These are phyloP conservation scores for Drosophila neotestacea DNA, from an alignment of 2,888 invertebrate species.

Conservation along the genomic window DNA sequence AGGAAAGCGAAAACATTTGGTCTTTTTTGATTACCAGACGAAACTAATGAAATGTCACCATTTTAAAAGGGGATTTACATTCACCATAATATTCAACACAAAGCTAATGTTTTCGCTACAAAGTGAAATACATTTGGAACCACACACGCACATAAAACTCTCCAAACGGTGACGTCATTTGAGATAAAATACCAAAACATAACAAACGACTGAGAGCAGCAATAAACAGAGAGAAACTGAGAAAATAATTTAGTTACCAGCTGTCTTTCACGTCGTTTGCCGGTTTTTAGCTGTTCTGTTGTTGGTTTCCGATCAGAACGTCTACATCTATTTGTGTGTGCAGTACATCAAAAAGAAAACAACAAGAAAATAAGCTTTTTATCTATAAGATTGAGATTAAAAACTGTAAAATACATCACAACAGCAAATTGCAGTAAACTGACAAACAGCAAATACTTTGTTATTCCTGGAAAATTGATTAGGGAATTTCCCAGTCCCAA, in stretches of 20 bases:
- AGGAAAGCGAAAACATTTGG: no score
- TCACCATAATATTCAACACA: slow-evolving; percentile 2
- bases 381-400: not conserved
- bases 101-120: slow-evolving; percentile 16
- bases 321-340: slow-evolving; percentile 7
- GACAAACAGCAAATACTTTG: slow-evolving; percentile 11
- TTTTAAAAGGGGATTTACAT: slow-evolving; percentile 37
- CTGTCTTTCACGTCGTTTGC: slow-evolving; percentile 43
- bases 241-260: slow-evolving; percentile 43
- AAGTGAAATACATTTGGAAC: slow-evolving; percentile 34
- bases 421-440: slow-evolving; percentile 1
- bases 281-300: slow-evolving; percentile 29
- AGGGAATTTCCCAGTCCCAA: slow-evolving; percentile 37
- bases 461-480: slow-evolving; percentile 15
- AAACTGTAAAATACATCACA: slow-evolving; percentile 6
- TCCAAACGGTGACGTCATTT: slow-evolving; percentile 59
- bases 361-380: slow-evolving; percentile 13
- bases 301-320: slow-evolving; percentile 34
- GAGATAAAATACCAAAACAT: slow-evolving; percentile 31
- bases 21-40: no score
- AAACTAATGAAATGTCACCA: not conserved
- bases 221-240: slow-evolving; percentile 36
- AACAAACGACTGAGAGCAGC: slow-evolving; percentile 16
- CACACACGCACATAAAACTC: not conserved
- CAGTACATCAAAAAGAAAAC: slow-evolving; percentile 27